Evolutionary conservation across 92 coral and sea anemone genomes (phyloP).

Genomic region (Galaxea fascicularis): DNA sequence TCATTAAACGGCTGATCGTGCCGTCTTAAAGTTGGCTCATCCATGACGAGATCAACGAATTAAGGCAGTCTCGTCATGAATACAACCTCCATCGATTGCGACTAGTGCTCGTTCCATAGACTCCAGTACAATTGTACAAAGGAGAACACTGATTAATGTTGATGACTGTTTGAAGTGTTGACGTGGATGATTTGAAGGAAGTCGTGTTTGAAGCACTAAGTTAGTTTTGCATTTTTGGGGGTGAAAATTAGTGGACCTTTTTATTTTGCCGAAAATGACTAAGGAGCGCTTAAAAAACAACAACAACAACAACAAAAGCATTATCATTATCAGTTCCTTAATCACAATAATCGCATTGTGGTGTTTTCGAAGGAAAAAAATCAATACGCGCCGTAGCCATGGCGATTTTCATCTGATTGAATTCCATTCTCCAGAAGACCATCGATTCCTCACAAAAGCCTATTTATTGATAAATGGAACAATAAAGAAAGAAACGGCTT

Average conservation of each 20-base stretch:
- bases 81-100: neutral
- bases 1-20: neutral
- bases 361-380: too few species aligned
- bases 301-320: too few species aligned
- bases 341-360: too few species aligned
- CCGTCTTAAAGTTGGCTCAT: neutral
- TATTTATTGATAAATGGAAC: too few species aligned
- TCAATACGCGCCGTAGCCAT: too few species aligned
- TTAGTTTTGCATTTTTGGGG: neutral
- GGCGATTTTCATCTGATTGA: too few species aligned
- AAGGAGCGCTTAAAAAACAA: neutral
- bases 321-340: neutral
- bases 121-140: neutral
- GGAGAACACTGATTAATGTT: neutral
- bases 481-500: too few species aligned
- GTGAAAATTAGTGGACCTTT: neutral
- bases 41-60: slow-evolving; percentile 12
- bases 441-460: too few species aligned
- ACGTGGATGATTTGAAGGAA: neutral
- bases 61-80: neutral
- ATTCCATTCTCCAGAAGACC: too few species aligned
- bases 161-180: neutral
- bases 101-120: too few species aligned
- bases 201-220: neutral
- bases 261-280: neutral